Conservation (phyloP, 1,140 invertebrate species). For the Pseudachorutes palmiensis region DNA sequence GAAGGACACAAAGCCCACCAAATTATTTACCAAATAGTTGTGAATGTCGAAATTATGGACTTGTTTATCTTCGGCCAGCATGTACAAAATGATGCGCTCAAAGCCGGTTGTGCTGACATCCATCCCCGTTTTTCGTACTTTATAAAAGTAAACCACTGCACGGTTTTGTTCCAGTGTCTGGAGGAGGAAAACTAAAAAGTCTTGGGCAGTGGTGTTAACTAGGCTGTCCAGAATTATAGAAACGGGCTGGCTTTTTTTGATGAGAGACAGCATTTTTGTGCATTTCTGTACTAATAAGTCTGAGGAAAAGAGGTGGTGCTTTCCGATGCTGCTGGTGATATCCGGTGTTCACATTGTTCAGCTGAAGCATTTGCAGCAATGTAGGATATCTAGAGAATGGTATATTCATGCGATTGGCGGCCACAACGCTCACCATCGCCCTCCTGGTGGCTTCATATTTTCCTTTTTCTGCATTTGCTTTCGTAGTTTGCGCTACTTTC, state of each 20-base stretch:
- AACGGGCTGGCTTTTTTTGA: constrained; percentile 1
- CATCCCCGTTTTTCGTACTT: not conserved
- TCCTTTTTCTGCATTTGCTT: not conserved
- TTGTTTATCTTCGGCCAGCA: too few relatives aligned
- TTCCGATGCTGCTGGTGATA: not conserved
- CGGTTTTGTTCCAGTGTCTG: constrained; percentile 10
- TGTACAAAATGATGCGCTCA: too few relatives aligned
- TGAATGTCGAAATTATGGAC: too few relatives aligned
- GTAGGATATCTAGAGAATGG: not conserved
- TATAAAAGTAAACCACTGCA: constrained; percentile 9
- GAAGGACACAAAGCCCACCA: too few relatives aligned
- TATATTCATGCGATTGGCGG: not conserved
- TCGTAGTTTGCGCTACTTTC: not conserved
- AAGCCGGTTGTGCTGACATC: constrained; percentile 12
- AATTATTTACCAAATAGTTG: too few relatives aligned
- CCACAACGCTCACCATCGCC: not conserved
- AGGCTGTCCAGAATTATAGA: constrained; percentile 16
- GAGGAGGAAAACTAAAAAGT: constrained; percentile 5
- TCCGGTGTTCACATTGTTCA: not conserved
- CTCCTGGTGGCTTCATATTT: not conserved
- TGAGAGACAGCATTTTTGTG: constrained; percentile 5
- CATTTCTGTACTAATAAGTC: not conserved
- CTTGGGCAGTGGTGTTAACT: not conserved
- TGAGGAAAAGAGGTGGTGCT: constrained; percentile 4
- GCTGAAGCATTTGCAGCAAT: not conserved